phyloP scores from a whole-genome alignment of 2,113 vertebrate species.

The Calidris pugnax region DNA sequence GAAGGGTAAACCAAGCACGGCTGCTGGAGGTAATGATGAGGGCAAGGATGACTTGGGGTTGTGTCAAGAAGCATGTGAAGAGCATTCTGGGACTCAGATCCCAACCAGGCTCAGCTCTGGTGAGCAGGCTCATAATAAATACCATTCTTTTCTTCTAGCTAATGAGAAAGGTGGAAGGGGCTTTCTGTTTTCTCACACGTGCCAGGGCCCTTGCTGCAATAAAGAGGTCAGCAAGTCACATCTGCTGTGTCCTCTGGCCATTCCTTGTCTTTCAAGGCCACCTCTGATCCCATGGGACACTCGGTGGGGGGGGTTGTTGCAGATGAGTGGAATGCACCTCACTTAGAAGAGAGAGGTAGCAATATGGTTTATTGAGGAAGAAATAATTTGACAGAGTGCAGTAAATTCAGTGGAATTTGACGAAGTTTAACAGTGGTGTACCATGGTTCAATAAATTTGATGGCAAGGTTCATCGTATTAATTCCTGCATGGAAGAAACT shows the following conservation, averaged over 20 bases:
- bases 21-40: not conserved
- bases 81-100: not conserved
- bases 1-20: not conserved
- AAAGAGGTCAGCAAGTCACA: not conserved
- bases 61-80: not conserved
- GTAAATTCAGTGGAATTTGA: not conserved
- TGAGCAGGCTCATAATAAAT: not conserved
- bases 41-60: not conserved
- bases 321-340: not conserved
- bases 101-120: not conserved
- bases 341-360: not conserved
- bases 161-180: not conserved
- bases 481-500: not conserved
- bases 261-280: not conserved
- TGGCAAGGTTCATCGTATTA: not conserved
- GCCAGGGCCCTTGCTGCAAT: not conserved
- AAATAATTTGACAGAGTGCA: not conserved
- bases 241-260: not conserved
- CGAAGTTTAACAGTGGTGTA: not conserved
- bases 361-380: not conserved
- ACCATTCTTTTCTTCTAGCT: not conserved
- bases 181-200: not conserved
- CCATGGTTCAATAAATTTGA: not conserved
- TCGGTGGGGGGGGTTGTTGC: not conserved
- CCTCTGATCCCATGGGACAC: not conserved